phyloP scores from a whole-genome alignment of 2,888 invertebrate genomes.

The Amphipyra berbera region DNA sequence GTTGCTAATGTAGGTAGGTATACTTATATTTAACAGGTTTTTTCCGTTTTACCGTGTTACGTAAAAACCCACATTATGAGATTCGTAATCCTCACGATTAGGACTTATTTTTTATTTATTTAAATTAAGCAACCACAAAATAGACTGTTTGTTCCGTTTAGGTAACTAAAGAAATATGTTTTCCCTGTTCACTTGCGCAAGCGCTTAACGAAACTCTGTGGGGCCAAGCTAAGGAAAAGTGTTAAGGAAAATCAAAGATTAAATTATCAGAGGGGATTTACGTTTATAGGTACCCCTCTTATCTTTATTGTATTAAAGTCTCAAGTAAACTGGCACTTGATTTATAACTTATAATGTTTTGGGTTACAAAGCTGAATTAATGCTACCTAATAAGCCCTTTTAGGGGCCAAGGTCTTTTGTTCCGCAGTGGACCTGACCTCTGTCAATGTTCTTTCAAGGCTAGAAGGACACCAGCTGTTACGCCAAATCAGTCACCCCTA shows the following conservation, averaged over 20 bases:
- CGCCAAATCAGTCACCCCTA: slow-evolving; percentile 19
- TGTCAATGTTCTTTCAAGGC: slow-evolving; percentile 30
- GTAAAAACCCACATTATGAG: no score
- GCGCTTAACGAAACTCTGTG: slow-evolving; percentile 13
- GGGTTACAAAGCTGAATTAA: background rate
- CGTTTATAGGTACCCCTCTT: background rate
- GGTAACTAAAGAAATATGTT: no score
- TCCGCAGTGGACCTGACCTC: slow-evolving; percentile 27
- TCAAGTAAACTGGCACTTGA: background rate
- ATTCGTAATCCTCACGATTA: no score
- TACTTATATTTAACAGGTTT: no score
- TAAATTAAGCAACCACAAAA: no score
- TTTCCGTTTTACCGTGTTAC: no score
- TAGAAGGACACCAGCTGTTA: slow-evolving; percentile 13
- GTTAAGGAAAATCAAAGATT: slow-evolving; percentile 30
- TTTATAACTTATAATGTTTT: background rate
- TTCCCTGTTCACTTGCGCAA: background rate
- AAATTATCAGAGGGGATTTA: slow-evolving; percentile 3
- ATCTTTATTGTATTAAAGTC: background rate
- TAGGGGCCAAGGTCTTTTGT: slow-evolving; percentile 11
- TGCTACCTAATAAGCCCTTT: background rate
- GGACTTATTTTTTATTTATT: no score
- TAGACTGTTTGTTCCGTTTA: no score
- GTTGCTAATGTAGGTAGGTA: no score
- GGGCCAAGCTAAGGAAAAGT: slow-evolving; percentile 23